Evolutionary conservation across 2,888 invertebrate species (phyloP).

Genomic region (Tetropium fuscum): DNA sequence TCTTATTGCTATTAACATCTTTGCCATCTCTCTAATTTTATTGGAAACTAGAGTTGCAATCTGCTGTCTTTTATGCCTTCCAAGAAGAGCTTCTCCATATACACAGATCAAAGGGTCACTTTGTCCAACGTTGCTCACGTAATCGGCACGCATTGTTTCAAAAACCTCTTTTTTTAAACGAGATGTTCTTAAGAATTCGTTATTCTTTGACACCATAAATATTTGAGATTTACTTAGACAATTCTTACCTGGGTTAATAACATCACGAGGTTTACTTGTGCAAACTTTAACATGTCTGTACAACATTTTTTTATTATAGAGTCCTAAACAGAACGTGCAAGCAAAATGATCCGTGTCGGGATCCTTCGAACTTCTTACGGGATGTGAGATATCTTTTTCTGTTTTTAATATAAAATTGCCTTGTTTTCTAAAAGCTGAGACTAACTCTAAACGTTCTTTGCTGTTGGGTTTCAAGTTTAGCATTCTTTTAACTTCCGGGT

Average conservation of each 20-base stretch:
- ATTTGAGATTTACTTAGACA: slow-evolving; percentile 2
- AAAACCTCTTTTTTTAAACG: slow-evolving; percentile 42
- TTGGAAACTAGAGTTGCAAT: slow-evolving; percentile 37
- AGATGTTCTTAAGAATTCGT: slow-evolving; percentile 28
- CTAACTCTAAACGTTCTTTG: too few relatives aligned
- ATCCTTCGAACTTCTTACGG: slow-evolving; percentile 4
- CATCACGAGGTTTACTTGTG: neutral
- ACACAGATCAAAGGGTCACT: slow-evolving; percentile 35
- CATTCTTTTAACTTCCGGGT: too few relatives aligned
- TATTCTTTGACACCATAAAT: slow-evolving; percentile 22
- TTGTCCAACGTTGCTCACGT: slow-evolving; percentile 34
- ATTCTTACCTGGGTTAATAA: neutral
- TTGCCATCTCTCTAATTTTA: slow-evolving; percentile 45
- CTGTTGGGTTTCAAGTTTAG: too few relatives aligned
- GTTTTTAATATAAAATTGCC: too few relatives aligned
- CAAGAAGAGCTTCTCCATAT: slow-evolving; percentile 40
- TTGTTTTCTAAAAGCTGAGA: too few relatives aligned
- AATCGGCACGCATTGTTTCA: slow-evolving; percentile 41
- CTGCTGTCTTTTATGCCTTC: slow-evolving; percentile 45
- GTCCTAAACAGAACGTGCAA: slow-evolving; percentile 13
- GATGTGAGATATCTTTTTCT: slow-evolving; percentile 8
- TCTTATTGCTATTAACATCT: slow-evolving; percentile 34
- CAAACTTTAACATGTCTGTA: slow-evolving; percentile 7
- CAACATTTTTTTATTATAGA: slow-evolving; percentile 7
- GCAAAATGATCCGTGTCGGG: slow-evolving; percentile 4